A percentile compares a stretch with the other conserved stretches of the same genome.
phyloP scores from a whole-genome alignment of 2,888 invertebrate genomes.

The Arge pagana region DNA sequence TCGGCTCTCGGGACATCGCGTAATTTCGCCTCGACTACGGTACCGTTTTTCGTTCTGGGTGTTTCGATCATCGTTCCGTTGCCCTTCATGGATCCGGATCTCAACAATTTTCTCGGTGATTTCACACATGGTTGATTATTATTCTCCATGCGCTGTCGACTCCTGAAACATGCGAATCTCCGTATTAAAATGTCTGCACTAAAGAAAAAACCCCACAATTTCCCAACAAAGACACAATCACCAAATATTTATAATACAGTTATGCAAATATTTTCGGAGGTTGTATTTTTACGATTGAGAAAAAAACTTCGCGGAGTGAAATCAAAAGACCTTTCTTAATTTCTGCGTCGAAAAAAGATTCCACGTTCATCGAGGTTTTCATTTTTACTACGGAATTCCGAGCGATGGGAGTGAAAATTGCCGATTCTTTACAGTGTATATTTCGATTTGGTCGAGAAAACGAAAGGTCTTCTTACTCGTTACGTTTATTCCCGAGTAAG shows the following conservation, averaged over 20 bases:
- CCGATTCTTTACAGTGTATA: too few species aligned
- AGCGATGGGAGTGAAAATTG: too few species aligned
- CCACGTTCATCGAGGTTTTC: too few species aligned
- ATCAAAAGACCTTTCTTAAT: too few species aligned
- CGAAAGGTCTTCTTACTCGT: slow-evolving; percentile 32
- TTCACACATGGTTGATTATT: slow-evolving; percentile 49
- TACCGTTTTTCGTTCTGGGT: slow-evolving; percentile 32
- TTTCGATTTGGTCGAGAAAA: not conserved
- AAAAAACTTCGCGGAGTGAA: too few species aligned
- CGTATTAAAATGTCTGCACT: not conserved
- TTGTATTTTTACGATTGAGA: too few species aligned
- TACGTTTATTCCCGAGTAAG: slow-evolving; percentile 37
- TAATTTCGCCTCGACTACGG: slow-evolving; percentile 38
- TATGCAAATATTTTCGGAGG: too few species aligned
- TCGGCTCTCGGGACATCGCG: slow-evolving; percentile 34
- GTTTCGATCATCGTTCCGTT: slow-evolving; percentile 43
- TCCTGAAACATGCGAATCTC: slow-evolving; percentile 33
- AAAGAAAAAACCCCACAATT: too few species aligned
- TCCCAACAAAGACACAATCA: too few species aligned
- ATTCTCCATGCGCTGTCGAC: slow-evolving; percentile 43
- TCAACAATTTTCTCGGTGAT: slow-evolving; percentile 42
- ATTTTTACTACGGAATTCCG: too few species aligned
- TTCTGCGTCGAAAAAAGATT: too few species aligned
- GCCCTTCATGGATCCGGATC: slow-evolving; percentile 43
- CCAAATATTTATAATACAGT: too few species aligned